phyloP scores from a whole-genome alignment of 2,888 invertebrate genomes.

The Nebria salina region DNA sequence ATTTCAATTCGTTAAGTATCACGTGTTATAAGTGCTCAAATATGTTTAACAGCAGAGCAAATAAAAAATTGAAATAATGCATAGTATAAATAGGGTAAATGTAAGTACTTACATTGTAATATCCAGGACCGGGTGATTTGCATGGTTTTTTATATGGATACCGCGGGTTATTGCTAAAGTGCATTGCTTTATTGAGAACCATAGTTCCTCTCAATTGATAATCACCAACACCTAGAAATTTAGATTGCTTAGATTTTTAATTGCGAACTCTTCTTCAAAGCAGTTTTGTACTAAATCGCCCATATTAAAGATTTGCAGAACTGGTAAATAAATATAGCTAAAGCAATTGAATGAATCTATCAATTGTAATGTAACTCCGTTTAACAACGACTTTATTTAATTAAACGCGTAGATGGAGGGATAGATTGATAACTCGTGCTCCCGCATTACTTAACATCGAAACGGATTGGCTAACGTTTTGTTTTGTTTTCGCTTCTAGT shows the following conservation, averaged over 20 bases:
- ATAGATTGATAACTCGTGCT: conserved; percentile 25
- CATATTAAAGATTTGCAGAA: too few species aligned
- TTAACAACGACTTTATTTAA: conserved; percentile 19
- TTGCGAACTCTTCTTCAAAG: too few species aligned
- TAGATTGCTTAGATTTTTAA: background rate
- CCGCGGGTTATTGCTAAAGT: background rate
- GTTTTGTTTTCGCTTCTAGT: background rate
- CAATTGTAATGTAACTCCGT: background rate
- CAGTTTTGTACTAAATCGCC: too few species aligned
- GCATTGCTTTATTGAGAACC: background rate
- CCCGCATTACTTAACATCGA: conserved; percentile 36
- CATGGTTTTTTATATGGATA: too few species aligned
- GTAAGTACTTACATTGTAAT: conserved; percentile 32
- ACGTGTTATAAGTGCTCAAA: background rate
- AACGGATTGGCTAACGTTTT: conserved; percentile 9
- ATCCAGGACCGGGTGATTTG: conserved; percentile 11
- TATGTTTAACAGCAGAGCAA: too few species aligned
- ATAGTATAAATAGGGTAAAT: background rate
- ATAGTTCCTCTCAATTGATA: background rate
- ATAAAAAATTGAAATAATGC: too few species aligned
- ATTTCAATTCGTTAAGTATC: too few species aligned
- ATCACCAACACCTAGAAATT: conserved; percentile 13
- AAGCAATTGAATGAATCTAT: background rate
- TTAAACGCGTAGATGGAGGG: conserved; percentile 25
- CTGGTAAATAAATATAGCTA: background rate